Conservation (phyloP, 2,888 invertebrate genomes). For the Heliconius aoede region DNA sequence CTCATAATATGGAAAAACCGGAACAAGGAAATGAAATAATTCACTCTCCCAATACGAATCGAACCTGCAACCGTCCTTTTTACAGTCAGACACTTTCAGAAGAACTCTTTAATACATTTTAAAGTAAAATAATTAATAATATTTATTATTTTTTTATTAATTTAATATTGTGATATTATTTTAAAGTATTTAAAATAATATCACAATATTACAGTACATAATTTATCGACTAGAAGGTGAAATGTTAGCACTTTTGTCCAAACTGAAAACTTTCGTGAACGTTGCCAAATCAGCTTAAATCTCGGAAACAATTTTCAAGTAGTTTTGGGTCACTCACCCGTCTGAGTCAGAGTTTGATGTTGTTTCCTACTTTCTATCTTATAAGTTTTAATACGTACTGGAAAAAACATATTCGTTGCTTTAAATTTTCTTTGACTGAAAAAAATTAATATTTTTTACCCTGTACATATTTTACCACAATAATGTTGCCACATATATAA, state of each 20-base stretch:
- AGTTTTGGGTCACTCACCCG: constrained; percentile 34
- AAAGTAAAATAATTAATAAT: not conserved
- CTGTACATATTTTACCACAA: no score
- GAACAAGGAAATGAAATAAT: no score
- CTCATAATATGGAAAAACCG: no score
- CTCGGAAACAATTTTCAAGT: constrained; percentile 39
- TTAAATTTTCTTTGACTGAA: not conserved
- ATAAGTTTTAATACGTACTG: constrained; percentile 25
- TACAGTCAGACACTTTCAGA: not conserved
- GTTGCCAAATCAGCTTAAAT: constrained; percentile 38
- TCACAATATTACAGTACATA: not conserved
- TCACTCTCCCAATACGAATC: not conserved
- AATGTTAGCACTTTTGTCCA: constrained; percentile 17
- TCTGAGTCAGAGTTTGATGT: constrained; percentile 18
- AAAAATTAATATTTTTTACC: no score
- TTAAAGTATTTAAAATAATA: not conserved
- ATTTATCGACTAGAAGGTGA: not conserved
- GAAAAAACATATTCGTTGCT: not conserved
- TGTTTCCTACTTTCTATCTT: constrained; percentile 20
- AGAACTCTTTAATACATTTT: not conserved
- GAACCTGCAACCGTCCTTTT: not conserved
- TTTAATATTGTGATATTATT: no score
- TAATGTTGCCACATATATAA: no score
- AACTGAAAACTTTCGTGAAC: constrained; percentile 2
- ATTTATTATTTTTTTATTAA: no score